phyloP scores from a whole-genome alignment of 2,113 vertebrate species.

The Burhinus oedicnemus region DNA sequence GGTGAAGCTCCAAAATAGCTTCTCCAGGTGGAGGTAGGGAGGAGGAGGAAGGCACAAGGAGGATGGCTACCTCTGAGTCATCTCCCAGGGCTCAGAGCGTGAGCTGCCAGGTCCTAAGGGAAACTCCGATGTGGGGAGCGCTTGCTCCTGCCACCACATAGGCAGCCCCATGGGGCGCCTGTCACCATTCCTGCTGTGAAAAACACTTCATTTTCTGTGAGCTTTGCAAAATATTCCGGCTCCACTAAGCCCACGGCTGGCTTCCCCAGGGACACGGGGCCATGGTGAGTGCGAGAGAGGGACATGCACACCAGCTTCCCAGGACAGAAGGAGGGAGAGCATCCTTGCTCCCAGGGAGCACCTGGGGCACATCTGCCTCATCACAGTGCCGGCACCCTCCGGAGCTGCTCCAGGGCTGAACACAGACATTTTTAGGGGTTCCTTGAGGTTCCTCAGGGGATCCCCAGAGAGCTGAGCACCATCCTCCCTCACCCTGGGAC shows the following conservation, averaged over 20 bases:
- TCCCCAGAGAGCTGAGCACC: neutral
- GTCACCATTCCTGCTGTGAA: neutral
- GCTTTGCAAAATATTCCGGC: neutral
- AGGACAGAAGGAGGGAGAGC: neutral
- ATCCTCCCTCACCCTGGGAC: accelerated
- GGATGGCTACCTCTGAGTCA: neutral
- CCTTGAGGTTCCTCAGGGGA: neutral
- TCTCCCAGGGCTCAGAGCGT: neutral
- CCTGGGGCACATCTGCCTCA: neutral
- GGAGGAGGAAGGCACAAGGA: neutral
- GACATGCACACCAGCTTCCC: neutral
- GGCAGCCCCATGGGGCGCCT: neutral
- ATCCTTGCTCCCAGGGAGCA: neutral
- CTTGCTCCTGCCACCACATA: neutral
- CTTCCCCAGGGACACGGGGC: neutral
- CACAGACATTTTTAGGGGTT: neutral
- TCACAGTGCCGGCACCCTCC: neutral
- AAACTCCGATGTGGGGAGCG: neutral
- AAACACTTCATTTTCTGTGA: neutral
- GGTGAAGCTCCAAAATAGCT: neutral
- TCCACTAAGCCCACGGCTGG: neutral
- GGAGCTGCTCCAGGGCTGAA: neutral
- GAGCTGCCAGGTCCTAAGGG: neutral
- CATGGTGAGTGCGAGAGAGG: neutral
- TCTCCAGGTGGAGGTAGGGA: neutral